Evolutionary conservation across 2,113 vertebrate genomes (phyloP), one percentile per base, ranked within the genome.

Genomic region (Pollachius pollachius): DNA sequence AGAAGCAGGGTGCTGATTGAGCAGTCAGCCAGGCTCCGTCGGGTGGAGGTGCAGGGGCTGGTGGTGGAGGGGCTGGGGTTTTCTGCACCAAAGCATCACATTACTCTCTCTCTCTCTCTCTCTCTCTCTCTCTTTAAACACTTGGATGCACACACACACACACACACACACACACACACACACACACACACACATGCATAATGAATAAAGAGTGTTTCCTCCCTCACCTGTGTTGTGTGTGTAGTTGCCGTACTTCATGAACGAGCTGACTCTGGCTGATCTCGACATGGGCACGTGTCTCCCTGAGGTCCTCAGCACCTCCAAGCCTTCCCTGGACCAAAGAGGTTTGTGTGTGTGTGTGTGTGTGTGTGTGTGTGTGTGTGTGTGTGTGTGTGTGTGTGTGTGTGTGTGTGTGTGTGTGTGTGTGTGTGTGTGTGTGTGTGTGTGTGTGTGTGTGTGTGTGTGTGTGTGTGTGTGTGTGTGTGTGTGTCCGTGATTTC

Each of bases 221-320:
- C 16, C 9, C 16, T 16, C 13, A 13, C 16, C 9, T 17, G 54
- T 57, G 54, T 56, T 81, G 25, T 78, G 21, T 41, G 11, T 64
- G 5, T 69, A 95, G 94, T 83, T 96, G 74, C 94, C 94, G 0
- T 94, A 95, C 72, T 95, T 96, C 73, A 94, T 96, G 94, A 93
- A 95, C 0, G 94, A 95, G 81, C 87, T 96, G 85, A 89, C 85
- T 0, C 90, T 96, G 71, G 93, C 92, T 0, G 94, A 94, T 68
- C 85, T 96, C 86, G 92, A 96, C 84, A 94, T 94, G 94, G 94
- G 94, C 30, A 92, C 91, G 0, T 93, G 91, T 69, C 78, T 95
- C 62, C 94, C 94, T 25, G 91, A 89, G 0, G 81, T 94, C n/a
- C 85, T 94, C 71, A 91, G 87, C 0, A 90, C 89, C 19, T 94